phyloP scores from a whole-genome alignment of 1,140 invertebrate species.

The Zaprionus lachaisei region DNA sequence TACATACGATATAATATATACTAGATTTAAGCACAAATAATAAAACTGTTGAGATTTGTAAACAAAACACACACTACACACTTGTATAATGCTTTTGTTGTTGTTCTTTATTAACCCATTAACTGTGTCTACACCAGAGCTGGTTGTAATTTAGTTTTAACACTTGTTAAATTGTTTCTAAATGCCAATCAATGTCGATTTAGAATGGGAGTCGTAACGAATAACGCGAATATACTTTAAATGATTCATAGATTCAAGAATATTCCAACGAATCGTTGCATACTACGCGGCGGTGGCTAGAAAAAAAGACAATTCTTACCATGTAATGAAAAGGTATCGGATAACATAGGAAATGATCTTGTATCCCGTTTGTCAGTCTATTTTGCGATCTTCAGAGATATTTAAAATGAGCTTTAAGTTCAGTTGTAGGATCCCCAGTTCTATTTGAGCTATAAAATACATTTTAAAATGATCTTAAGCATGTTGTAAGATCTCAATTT shows the following conservation, averaged over 20 bases:
- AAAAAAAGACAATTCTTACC: neutral
- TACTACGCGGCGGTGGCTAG: neutral
- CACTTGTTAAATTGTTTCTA: neutral
- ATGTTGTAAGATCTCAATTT: neutral
- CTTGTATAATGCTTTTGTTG: neutral
- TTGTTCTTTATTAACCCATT: conserved; percentile 1
- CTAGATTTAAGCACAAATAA: conserved; percentile 51
- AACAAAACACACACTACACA: conserved; percentile 26
- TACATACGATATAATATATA: conserved; percentile 57
- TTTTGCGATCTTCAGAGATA: no score
- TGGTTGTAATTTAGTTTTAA: neutral
- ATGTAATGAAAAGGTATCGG: neutral
- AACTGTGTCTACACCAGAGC: neutral
- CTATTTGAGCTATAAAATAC: no score
- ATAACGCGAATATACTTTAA: neutral
- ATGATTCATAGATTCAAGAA: neutral
- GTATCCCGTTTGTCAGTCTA: neutral
- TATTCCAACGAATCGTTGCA: neutral
- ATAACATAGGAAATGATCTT: neutral
- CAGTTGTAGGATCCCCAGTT: no score
- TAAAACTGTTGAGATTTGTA: conserved; percentile 61
- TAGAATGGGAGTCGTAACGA: neutral
- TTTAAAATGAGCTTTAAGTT: accelerated
- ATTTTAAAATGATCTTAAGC: neutral
- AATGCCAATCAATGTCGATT: neutral